Base-by-base conservation (phyloP, 1,140 invertebrate genomes). In the Subanguina moxae region DNA sequence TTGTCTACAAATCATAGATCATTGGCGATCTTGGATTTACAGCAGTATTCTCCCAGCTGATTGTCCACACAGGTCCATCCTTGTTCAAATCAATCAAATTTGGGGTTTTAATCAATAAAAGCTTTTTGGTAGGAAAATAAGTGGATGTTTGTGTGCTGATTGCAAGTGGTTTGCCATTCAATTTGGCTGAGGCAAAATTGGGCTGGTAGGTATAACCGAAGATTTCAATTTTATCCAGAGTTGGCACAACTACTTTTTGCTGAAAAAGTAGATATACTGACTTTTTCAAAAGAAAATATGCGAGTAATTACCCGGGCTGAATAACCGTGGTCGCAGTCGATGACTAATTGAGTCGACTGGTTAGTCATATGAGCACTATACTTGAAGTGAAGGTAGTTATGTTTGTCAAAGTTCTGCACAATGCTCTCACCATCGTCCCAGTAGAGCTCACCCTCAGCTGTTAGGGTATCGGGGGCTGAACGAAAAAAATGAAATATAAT, bases 401-500 rank as follows among this genome's bases (percentile, higher is more conserved):
- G 62, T 9, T 9, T 17, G 30, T 30, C 59, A 27, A 58, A 64
- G 21, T 69, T 28, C 32, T 45, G 28, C 9, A 68, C 56, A 21
- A 66, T 62, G n/a, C 64, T 28, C 52, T 74, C 72, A 3, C 72
- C 72, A 32, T 74, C 72, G 25, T 74, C 72, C 72, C 72, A 74
- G 43, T 58, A 74, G 8, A 74, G 45, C 38, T 74, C 59, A 15
- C 72, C 72, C n/a, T 48, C 23, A 8, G 70, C 70, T 8, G 28
- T 43, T 15, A 32, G n/a, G 15, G n/a, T 42, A 8, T 52, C 23
- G 3, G 48, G 48, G 58, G 19, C 25, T 32, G 11, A 30, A 66
- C 23, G n/a, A 30, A 59, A 21, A 58, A 28, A n/a, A n/a, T n/a
- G n/a, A n/a, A n/a, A n/a, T n/a, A n/a, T n/a, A n/a, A n/a, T n/a